Evolutionary conservation across 2,113 vertebrate species (phyloP).

Genomic region (Melanerpes formicivorus): DNA sequence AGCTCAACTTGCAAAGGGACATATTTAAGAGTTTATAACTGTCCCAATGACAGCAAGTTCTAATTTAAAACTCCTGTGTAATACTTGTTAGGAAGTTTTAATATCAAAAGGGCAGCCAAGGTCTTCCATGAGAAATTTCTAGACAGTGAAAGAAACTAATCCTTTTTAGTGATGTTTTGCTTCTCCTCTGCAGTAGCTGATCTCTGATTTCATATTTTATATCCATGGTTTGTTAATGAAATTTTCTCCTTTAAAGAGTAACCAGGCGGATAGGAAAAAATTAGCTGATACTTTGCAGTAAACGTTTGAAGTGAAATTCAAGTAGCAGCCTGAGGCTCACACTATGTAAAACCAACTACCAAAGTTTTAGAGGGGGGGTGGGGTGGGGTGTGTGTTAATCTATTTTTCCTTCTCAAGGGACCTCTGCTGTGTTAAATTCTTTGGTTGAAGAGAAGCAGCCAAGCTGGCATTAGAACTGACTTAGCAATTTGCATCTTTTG

Average conservation of each 20-base stretch:
- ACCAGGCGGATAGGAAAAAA: slow-evolving; percentile 61
- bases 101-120: slow-evolving; percentile 84
- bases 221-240: slow-evolving; percentile 76
- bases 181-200: slow-evolving; percentile 67
- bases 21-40: slow-evolving; percentile 81
- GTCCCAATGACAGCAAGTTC: slow-evolving; percentile 79
- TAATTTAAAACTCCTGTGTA: slow-evolving; percentile 83
- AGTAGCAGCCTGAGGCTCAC: slow-evolving; percentile 61
- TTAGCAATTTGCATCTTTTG: slow-evolving; percentile 41
- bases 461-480: slow-evolving; percentile 25
- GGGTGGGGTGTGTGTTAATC: neutral
- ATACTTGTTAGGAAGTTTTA: slow-evolving; percentile 84
- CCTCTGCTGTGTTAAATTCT: slow-evolving; percentile 46
- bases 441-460: slow-evolving; percentile 19
- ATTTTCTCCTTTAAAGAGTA: slow-evolving; percentile 71
- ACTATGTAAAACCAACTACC: slow-evolving; percentile 60
- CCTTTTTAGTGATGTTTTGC: slow-evolving; percentile 79
- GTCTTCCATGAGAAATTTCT: slow-evolving; percentile 82
- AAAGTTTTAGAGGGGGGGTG: neutral
- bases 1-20: slow-evolving; percentile 70
- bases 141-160: slow-evolving; percentile 82
- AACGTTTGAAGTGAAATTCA: slow-evolving; percentile 68
- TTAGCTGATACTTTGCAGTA: slow-evolving; percentile 39
- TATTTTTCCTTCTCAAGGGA: slow-evolving; percentile 55
- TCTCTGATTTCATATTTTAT: slow-evolving; percentile 80